phyloP scores from a whole-genome alignment of 2,888 invertebrate genomes.

The Fissipunctia ypsillon region DNA sequence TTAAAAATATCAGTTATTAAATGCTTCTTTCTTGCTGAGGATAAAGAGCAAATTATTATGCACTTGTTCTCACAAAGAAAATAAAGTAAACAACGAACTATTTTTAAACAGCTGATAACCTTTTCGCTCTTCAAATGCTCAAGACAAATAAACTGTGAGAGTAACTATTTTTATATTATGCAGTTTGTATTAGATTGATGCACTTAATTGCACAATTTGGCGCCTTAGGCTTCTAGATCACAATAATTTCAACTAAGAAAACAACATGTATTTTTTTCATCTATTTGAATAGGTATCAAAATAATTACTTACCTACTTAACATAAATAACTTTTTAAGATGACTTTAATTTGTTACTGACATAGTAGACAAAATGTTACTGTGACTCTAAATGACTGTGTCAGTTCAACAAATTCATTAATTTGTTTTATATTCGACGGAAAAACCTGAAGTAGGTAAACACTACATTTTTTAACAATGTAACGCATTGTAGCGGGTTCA shows the following conservation, averaged over 20 bases:
- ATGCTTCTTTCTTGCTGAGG: not conserved
- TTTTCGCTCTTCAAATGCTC: constrained; percentile 3
- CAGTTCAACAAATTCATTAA: constrained; percentile 21
- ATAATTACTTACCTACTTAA: not conserved
- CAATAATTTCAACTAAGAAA: constrained; percentile 5
- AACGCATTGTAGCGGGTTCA: too few species aligned
- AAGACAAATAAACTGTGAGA: constrained; percentile 15
- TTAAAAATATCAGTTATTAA: not conserved
- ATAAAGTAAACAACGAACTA: constrained; percentile 27
- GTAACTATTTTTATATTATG: not conserved
- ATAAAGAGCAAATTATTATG: constrained; percentile 6
- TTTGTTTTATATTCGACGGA: constrained; percentile 11
- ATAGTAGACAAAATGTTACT: constrained; percentile 9
- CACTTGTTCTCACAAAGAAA: constrained; percentile 17
- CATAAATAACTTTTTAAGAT: constrained; percentile 18
- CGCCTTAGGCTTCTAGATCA: too few species aligned
- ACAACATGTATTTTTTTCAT: not conserved
- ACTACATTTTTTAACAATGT: too few species aligned
- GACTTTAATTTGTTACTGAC: constrained; percentile 7
- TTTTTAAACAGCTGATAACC: constrained; percentile 38
- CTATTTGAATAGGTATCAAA: not conserved
- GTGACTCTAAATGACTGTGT: not conserved
- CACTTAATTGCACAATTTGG: not conserved
- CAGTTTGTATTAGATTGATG: not conserved
- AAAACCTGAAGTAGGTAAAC: not conserved